Evolutionary conservation across 92 coral and sea anemone genomes (phyloP), one percentile per base, ranked within the genome.

Genomic region (Isaurus tuberculatus): DNA sequence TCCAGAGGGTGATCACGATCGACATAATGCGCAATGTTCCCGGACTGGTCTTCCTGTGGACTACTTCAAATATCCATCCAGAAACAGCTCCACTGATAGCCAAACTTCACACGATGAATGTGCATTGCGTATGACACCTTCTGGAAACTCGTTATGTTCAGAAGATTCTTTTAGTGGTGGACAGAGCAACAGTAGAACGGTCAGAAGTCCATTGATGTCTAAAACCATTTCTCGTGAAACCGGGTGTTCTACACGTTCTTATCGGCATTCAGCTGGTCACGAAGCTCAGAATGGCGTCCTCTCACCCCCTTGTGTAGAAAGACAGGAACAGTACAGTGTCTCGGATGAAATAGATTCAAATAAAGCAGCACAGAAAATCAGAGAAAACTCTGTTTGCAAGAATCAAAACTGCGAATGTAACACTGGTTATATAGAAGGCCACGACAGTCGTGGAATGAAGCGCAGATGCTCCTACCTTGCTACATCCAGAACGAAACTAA

Each of bases 11-110:
- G 69, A 77, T 8, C 82, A 58, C 26, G 68, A 15, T 27, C 70
- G 68, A 13, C 70, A 77, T 42, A 77, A 70, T 29, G 70, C 82
- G 15, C 82, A 43, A 10, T 77, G 82, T 46, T 17, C 70, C 23
- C 69, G 68, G 19, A 51, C 70, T 13, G 69, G 81, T 19, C n/a
- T 75, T 5, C 23, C 69, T 22, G 44, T 27, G 15, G 51, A 60
- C 32, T 40, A 4, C 3, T 77, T 34, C 55, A 34, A 77, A 9
- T 51, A 58, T 23, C 53, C 37, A 27, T 25, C 70, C 28, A 77
- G 55, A 26, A 43, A 77, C 33, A 77, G 32, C 23, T 58, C 82
- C 16, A 34, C 33, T 28, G 69, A 58, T 10, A 77, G 69, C 53
- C 31, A 32, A 28, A 27, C 51, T 20, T 77, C 80, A 31, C 43